Evolutionary conservation across 2,113 vertebrate genomes (phyloP), one percentile per base, ranked within the genome.

Genomic region (Chloebia gouldiae): DNA sequence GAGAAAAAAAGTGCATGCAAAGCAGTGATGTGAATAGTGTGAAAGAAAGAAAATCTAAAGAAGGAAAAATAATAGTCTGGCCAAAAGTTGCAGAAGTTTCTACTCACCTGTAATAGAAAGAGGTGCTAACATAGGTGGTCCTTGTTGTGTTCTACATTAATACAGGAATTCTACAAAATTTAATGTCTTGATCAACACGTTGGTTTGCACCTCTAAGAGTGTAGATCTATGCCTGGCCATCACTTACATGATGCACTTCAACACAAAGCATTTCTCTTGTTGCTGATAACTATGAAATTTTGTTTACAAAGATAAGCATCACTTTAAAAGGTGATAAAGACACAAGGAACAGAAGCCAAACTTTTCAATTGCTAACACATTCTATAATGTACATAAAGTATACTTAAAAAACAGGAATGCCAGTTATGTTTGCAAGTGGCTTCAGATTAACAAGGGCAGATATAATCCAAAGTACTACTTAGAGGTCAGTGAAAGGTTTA

Each of bases 391-490:
- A 27, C 13, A 2, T 70, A 54, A 85, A 21, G 27, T 35, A 65
- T 31, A 73, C 54, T 70, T 51, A 25, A 78, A 78, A 88, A 69
- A 1, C 13, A 91, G 45, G 84, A 96, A 92, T 92, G 78, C 35
- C 66, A 80, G 71, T 91, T 93, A 91, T 88, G 75, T 91, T 93
- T 88, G 47, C 64, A 95, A 95, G 44, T 90, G 81, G 75, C 79
- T 73, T 96, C 88, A 88, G 93, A 90, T 86, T 96, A 95, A 69
- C 13, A 5, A 86, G 90, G 78, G 59, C 70, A 93, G 66, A 77
- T 91, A 91, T 91, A 93, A 97, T 95, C 84, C 91, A 70, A 92
- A 95, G 50, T 87, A 84, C 83, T 72, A 11, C 60, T 95, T 72
- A 95, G 89, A 93, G 90, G 84, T 92, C 93, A 87, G 42, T 24